Evolutionary conservation across 1,140 invertebrate genomes (phyloP), one percentile per base, ranked within the genome.

Genomic region (Hycleus cichorii): DNA sequence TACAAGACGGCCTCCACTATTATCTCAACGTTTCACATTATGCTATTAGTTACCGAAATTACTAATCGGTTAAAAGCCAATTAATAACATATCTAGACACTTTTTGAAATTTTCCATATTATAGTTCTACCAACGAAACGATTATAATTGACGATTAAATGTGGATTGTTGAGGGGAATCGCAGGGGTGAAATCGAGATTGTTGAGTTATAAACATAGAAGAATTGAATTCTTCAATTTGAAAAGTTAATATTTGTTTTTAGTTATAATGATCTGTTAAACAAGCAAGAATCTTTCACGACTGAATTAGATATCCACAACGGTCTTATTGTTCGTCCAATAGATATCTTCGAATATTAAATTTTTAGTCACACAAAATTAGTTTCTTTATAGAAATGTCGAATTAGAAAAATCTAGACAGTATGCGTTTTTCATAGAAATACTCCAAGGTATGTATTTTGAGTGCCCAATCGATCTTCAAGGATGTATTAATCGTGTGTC

Each of bases 331-430:
- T 18, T 32, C 32, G 32, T 5, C 32, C 32, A 32, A 32, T 12
- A 12, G 12, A 12, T 32, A 32, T 32, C 18, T 18, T 18, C 32
- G 32, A 32, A 60, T 58, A 49, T 11, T 43, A 48, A 61, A 61
- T 61, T 50, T 39, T 43, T 52, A 61, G 59, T 61, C 58, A 58
- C 49, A 58, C 59, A 58, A 53, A 49, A 61, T 58, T 61, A 61
- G 46, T 57, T 52, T 51, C 58, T 47, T 48, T 60, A 60, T 60
- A 57, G 59, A 60, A 60, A 50, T 57, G 53, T 57, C 49, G 51
- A 60, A 60, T 60, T 47, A 40, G 39, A 47, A 43, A 60, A 57
- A n/a, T 39, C 32, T 59, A 39, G 47, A 59, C 58, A 47, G 46
- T 55, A 46, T 55, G 18, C 18, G 18, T 18, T 18, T 18, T 18